A percentile compares a stretch with the other conserved stretches of the same genome.
Conservation (phyloP, 2,888 invertebrate genomes). For the Quadroppia sp. region DNA sequence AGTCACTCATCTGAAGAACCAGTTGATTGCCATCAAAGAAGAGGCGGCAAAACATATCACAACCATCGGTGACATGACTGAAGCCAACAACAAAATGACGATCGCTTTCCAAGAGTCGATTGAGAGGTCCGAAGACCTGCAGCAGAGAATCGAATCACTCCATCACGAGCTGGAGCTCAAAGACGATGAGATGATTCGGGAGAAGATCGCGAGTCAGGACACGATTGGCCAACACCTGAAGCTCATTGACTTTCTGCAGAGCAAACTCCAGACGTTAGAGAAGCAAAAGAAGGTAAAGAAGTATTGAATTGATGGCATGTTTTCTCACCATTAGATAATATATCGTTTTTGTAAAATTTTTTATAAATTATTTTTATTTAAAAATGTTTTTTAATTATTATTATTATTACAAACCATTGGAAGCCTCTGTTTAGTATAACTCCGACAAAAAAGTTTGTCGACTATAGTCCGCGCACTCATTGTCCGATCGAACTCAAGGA, state of each 20-base stretch:
- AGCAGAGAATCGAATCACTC: not conserved
- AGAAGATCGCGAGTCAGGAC: not conserved
- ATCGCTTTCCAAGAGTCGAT: not conserved
- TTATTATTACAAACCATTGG: not conserved
- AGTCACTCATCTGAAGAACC: constrained; percentile 11
- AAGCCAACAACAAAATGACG: constrained; percentile 11
- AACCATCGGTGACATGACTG: not conserved
- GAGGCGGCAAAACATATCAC: constrained; percentile 40
- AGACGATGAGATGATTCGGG: constrained; percentile 23
- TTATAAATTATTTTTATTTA: not conserved
- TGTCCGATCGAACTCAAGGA: constrained; percentile 19
- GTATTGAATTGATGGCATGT: not conserved
- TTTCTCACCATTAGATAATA: not conserved
- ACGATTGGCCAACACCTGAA: constrained; percentile 35
- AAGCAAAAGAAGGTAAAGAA: constrained; percentile 39
- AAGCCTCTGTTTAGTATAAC: constrained; percentile 24
- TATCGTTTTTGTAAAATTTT: too few species aligned
- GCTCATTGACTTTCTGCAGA: constrained; percentile 33
- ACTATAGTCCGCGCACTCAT: not conserved
- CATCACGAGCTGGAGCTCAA: constrained; percentile 10
- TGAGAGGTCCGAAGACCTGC: not conserved
- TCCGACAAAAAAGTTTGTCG: constrained; percentile 15
- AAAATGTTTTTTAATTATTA: not conserved
- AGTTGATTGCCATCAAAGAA: constrained; percentile 40
- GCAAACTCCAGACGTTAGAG: not conserved